Conservation (phyloP, 2,797 vertebrate species). For the Nannoperca australis region DNA sequence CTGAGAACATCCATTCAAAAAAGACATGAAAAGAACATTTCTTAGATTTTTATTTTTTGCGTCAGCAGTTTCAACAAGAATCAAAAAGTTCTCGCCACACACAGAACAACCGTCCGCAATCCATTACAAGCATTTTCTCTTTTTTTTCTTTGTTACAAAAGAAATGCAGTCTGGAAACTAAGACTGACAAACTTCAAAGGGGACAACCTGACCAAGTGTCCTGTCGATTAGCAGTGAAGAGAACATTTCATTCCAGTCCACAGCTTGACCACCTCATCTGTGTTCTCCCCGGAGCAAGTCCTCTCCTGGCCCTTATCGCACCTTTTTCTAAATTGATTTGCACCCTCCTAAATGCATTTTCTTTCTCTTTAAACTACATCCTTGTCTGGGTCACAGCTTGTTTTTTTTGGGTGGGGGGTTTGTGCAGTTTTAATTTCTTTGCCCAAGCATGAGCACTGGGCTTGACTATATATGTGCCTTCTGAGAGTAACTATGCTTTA, state of each 20-base stretch:
- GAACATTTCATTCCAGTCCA: slow-evolving; percentile 63
- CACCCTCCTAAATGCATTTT: slow-evolving; percentile 12
- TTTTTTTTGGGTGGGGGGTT: too few species aligned
- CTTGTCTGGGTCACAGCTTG: slow-evolving; percentile 18
- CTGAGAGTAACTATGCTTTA: background rate
- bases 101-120: slow-evolving; percentile 11
- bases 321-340: slow-evolving; percentile 51
- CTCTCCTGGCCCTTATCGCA: slow-evolving; percentile 45
- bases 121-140: slow-evolving; percentile 23
- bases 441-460: background rate
- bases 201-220: slow-evolving; percentile 36
- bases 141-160: background rate
- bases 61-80: slow-evolving; percentile 16
- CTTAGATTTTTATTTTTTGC: slow-evolving; percentile 1
- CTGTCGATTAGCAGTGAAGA: slow-evolving; percentile 53
- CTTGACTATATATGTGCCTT: background rate
- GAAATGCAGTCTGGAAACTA: slow-evolving; percentile 26
- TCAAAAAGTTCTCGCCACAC: slow-evolving; percentile 22
- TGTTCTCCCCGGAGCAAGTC: slow-evolving; percentile 43
- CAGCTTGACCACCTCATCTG: slow-evolving; percentile 50
- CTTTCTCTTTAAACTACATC: slow-evolving; percentile 23
- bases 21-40: background rate
- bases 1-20: slow-evolving; percentile 10
- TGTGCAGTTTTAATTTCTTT: slow-evolving; percentile 2
- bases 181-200: slow-evolving; percentile 61